Evolutionary conservation across 2,113 vertebrate genomes (phyloP).

Genomic region (Morone saxatilis): DNA sequence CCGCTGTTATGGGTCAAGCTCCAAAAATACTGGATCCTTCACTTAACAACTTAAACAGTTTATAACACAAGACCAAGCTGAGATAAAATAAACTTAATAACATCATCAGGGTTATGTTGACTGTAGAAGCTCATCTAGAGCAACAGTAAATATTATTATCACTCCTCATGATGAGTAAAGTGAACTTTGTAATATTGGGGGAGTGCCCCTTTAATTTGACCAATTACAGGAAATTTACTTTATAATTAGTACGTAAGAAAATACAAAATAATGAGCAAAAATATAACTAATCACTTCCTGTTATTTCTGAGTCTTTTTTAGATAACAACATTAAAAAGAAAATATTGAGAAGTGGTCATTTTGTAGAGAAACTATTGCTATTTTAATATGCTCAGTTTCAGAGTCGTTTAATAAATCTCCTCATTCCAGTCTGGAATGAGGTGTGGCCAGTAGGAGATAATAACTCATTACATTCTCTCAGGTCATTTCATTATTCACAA

Average conservation of each 20-base stretch:
- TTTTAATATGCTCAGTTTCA: not conserved
- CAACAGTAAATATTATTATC: not conserved
- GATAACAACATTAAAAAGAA: not conserved
- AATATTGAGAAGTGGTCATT: not conserved
- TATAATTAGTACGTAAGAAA: not conserved
- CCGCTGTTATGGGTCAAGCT: not conserved
- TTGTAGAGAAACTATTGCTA: not conserved
- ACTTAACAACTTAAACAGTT: not conserved
- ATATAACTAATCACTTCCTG: not conserved
- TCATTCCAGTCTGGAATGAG: slow-evolving; percentile 14
- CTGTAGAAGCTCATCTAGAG: not conserved
- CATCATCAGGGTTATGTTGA: not conserved
- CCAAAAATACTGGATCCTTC: not conserved
- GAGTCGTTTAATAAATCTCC: not conserved
- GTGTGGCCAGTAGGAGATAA: slow-evolving; percentile 3
- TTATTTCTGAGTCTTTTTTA: not conserved
- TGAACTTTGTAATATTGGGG: not conserved
- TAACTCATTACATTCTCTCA: not conserved
- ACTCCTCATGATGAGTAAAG: not conserved
- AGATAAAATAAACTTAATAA: no score
- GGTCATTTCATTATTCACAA: not conserved
- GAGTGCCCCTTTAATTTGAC: slow-evolving; percentile 10
- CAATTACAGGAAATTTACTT: not conserved
- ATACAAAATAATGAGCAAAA: not conserved
- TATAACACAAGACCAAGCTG: not conserved